Conservation (phyloP, 2,797 vertebrate genomes). For the Pseudochirops cupreus region DNA sequence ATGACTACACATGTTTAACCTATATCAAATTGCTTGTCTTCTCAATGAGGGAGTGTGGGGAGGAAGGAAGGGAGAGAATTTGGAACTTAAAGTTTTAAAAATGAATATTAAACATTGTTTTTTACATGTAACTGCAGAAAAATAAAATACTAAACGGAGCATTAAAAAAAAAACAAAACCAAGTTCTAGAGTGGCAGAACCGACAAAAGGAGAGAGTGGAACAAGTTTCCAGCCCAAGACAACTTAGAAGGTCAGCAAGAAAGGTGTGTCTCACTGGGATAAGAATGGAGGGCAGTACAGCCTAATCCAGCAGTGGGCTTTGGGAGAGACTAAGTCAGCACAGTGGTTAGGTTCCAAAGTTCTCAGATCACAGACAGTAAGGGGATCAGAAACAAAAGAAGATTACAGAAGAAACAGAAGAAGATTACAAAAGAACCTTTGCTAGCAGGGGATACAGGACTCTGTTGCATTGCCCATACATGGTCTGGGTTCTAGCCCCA, state of each 20-base stretch:
- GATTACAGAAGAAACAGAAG: no score
- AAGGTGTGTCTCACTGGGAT: neutral
- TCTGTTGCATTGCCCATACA: neutral
- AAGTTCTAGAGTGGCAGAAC: neutral
- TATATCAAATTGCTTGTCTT: no score
- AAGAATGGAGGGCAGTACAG: neutral
- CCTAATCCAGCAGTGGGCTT: neutral
- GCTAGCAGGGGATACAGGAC: no score
- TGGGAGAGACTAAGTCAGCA: neutral
- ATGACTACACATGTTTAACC: no score
- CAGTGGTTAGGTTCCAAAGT: neutral
- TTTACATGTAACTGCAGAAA: no score
- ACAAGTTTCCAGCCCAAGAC: neutral
- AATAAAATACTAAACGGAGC: no score
- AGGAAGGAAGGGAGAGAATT: no score
- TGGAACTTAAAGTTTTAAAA: no score
- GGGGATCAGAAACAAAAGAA: no score
- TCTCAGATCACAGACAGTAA: neutral
- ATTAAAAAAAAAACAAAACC: neutral
- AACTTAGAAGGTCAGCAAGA: neutral
- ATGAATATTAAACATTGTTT: no score
- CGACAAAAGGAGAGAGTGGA: neutral
- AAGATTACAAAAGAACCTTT: no score
- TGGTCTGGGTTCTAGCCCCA: neutral
- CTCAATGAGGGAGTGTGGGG: no score